Evolutionary conservation across 2,797 vertebrate species (phyloP), one percentile per base, ranked within the genome.

Genomic region (Uromys caudimaculatus): DNA sequence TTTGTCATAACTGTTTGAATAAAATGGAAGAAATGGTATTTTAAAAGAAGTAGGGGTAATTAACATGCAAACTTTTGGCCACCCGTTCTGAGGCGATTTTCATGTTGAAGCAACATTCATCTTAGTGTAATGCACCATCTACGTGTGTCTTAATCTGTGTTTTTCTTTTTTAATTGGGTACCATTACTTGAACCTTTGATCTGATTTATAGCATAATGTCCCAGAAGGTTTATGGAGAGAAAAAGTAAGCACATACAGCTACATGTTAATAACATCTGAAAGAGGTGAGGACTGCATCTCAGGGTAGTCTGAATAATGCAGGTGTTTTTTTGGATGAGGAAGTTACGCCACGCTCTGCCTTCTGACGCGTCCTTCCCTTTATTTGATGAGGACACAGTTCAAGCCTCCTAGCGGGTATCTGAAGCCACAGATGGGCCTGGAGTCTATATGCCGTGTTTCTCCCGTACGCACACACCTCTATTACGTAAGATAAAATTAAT

Each of bases 21-120:
- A 93, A 29, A 78, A 41, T 54, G 12, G 62, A 94, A 90, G 83
- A 93, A 95, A 86, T 81, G 79, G 41, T 35, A 56, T 91, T 91
- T 69, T 58, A 47, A 29, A 94, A 92, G 50, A 41, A 95, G 23
- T n/a, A 77, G 67, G 64, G 87, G 54, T 90, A 95, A 94, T 96
- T 95, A 96, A 93, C 32, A 38, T 79, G 92, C 11, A 87, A 47
- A 95, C 89, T 92, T 94, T 96, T 73, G 56, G 41, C 82, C 87
- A 78, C 81, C 92, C 77, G 35, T 92, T 96, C 90, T 86, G 71
- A 93, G 94, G 64, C 82, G 89, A 6, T 94, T 96, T 97, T 92
- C 89, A 87, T 91, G 85, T 97, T 94, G 88, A 97, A 94, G 91
- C 94, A 96, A 93, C 75, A 93, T 96, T 97, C 90, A 97, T 90